A percentile compares a stretch with the other conserved stretches of the same genome.
Conservation (phyloP, 1,140 invertebrate genomes). For the Tetramorium simillimum region DNA sequence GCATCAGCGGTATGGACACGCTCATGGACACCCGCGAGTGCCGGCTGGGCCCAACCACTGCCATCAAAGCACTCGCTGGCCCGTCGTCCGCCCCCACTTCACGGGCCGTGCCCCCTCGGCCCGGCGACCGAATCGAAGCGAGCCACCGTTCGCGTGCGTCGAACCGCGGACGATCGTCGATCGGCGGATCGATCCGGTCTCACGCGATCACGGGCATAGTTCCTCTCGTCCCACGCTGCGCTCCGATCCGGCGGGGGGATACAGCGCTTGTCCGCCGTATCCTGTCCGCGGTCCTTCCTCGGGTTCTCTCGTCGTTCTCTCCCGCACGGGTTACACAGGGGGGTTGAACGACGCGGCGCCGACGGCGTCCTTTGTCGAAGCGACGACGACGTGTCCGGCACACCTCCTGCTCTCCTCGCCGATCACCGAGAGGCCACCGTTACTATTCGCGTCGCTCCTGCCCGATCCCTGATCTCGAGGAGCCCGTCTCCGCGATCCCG, state of each 20-base stretch:
- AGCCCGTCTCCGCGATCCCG: background rate
- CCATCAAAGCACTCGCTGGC: conserved; percentile 87
- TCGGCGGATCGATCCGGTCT: conserved; percentile 13
- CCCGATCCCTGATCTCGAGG: background rate
- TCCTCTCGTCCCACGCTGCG: background rate
- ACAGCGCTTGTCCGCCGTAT: no score
- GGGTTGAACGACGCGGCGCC: no score
- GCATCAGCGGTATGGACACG: conserved; percentile 89
- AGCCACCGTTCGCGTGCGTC: conserved; percentile 51
- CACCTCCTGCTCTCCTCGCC: no score
- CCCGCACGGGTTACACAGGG: no score
- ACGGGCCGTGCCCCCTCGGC: conserved; percentile 54
- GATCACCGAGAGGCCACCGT: background rate
- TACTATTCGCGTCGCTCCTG: background rate
- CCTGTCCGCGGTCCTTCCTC: no score
- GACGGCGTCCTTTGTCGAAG: conserved; percentile 54
- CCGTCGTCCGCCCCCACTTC: conserved; percentile 33
- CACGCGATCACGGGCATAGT: conserved; percentile 8
- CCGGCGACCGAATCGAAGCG: conserved; percentile 13
- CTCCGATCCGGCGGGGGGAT: no score
- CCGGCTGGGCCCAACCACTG: conserved; percentile 92
- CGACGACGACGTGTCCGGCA: background rate
- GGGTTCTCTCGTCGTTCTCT: no score
- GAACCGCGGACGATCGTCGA: background rate
- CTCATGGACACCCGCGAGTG: conserved; percentile 93